These are phyloP conservation scores for Phrixothrix hirtus DNA, from an alignment of 2,888 invertebrate genomes.

Conservation along the genomic window DNA sequence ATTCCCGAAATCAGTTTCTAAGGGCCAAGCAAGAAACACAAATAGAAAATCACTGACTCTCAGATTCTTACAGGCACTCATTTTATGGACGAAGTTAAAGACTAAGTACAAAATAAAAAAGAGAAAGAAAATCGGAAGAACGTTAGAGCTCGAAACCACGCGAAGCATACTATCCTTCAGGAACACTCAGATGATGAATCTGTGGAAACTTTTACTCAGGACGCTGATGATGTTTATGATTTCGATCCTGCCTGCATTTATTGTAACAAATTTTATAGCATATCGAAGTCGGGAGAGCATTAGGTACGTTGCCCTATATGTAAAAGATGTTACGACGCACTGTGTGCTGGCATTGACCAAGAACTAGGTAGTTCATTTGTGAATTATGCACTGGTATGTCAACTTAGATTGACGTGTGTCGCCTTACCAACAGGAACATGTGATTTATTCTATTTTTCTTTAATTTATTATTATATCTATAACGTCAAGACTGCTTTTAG, in stretches of 20 bases:
- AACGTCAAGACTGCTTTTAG: no score
- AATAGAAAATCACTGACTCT: conserved; percentile 6
- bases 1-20: conserved; percentile 2
- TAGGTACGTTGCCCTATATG: no score
- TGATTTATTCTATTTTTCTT: no score
- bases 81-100: conserved; percentile 1
- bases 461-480: no score
- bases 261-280: conserved; percentile 4
- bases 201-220: no score
- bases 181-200: conserved; percentile 1
- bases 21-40: neutral
- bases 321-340: neutral
- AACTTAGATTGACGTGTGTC: neutral
- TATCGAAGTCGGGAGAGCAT: conserved; percentile 7
- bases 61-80: no score
- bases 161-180: no score
- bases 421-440: no score
- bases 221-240: no score
- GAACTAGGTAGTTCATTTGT: no score
- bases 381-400: conserved; percentile 1
- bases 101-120: neutral
- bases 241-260: no score
- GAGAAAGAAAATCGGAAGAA: no score
- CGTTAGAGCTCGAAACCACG: conserved; percentile 5
- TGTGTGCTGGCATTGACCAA: neutral